Evolutionary conservation across 2,797 vertebrate genomes (phyloP).

Genomic region (Tenualosa thibaudeaui): DNA sequence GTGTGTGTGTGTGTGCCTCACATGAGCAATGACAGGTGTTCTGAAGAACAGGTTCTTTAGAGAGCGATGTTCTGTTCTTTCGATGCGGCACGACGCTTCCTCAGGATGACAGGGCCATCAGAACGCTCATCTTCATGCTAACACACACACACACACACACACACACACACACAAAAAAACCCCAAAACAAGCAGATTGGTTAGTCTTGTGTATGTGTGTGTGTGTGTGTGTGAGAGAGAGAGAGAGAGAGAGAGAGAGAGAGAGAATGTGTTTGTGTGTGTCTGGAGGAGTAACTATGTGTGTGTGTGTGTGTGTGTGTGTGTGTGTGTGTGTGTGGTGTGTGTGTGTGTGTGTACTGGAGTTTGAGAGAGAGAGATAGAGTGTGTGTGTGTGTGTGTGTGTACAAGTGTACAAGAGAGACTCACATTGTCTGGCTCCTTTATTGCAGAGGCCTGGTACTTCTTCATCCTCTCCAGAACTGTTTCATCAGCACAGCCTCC

Average conservation of each 20-base stretch:
- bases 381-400: not conserved
- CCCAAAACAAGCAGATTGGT: not conserved
- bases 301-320: constrained; percentile 17
- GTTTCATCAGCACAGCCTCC: constrained; percentile 94
- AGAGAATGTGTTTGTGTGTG: not conserved
- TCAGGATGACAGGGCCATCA: constrained; percentile 82
- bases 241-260: not conserved
- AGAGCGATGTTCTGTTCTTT: constrained; percentile 91
- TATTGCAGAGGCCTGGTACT: constrained; percentile 84
- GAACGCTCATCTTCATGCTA: constrained; percentile 46
- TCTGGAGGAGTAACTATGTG: not conserved
- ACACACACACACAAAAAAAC: not conserved
- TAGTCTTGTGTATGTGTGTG: constrained; percentile 14
- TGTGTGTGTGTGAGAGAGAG: constrained; percentile 9
- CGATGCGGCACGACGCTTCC: constrained; percentile 84
- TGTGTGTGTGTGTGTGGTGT: constrained; percentile 19
- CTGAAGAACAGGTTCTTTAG: no score
- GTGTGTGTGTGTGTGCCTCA: no score
- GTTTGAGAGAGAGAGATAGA: no score
- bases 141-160: constrained; percentile 8
- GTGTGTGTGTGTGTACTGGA: not conserved
- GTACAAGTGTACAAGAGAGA: not conserved
- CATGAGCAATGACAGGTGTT: constrained; percentile 96
- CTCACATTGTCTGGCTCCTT: constrained; percentile 78
- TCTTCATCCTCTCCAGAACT: constrained; percentile 93